These are phyloP conservation scores for Drosophila kanekoi DNA, from an alignment of 2,888 invertebrate species.

Conservation along the genomic window DNA sequence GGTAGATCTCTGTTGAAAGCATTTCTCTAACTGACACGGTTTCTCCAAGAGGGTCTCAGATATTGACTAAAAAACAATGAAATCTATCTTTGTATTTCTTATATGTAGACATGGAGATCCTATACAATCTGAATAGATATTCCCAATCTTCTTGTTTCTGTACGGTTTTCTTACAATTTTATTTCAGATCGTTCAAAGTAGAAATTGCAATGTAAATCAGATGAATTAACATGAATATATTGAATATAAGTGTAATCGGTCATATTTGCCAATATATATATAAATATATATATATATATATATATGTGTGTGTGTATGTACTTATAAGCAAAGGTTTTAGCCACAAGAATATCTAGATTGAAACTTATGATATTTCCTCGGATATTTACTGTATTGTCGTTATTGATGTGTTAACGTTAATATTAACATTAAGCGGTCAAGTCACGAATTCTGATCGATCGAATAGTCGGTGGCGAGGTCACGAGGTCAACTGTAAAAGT, in stretches of 20 bases:
- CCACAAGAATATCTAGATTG: conserved; percentile 51
- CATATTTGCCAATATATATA: conserved; percentile 50
- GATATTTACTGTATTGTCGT: conserved; percentile 68
- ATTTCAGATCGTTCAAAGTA: conserved; percentile 1
- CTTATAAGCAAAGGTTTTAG: conserved; percentile 37
- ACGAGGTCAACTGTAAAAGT: conserved; percentile 6
- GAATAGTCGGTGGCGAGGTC: conserved; percentile 1
- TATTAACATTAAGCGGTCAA: conserved; percentile 32
- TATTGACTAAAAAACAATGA: conserved; percentile 11
- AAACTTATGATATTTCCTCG: conserved; percentile 68
- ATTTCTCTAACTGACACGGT: conserved; percentile 61
- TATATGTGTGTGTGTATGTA: conserved; percentile 38
- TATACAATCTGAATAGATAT: conserved; percentile 3
- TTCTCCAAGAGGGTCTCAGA: conserved; percentile 57
- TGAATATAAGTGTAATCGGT: conserved; percentile 36
- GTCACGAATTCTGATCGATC: conserved; percentile 9
- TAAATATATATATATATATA: conserved; percentile 51
- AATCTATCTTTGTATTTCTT: conserved; percentile 9
- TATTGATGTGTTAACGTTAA: conserved; percentile 74
- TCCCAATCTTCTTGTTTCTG: not conserved
- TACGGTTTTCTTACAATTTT: not conserved
- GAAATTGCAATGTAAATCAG: not conserved
- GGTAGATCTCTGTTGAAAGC: conserved; percentile 18
- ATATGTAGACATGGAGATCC: conserved; percentile 11
- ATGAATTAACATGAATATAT: conserved; percentile 8